Evolutionary conservation across 2,113 vertebrate species (phyloP), one percentile per base, ranked within the genome.

Genomic region (Circaetus gallicus): DNA sequence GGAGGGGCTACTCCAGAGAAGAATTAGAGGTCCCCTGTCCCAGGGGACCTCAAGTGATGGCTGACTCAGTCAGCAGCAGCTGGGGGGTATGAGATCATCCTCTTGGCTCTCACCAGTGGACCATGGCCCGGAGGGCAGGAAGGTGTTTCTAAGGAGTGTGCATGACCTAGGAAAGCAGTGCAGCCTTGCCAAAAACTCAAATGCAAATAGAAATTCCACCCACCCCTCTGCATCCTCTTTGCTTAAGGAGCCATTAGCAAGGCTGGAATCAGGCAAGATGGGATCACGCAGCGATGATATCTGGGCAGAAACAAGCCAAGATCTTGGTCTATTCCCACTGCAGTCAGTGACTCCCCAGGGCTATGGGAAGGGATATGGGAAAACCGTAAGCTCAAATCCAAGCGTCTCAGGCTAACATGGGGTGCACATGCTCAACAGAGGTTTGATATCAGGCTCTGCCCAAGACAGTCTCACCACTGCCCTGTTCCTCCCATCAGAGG

Each of bases 211-310:
- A 76, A 74, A 85, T 94, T 97, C 93, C 93, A 85, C 91, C 93
- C 94, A 91, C 86, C 89, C 58, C 45, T 61, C 89, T 87, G 81
- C 89, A 95, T 91, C 80, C 56, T 85, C 83, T 93, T 96, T 95
- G 65, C 84, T 96, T 86, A 85, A 95, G 73, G 81, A 97, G 70
- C 89, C 77, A 69, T 79, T 93, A 87, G n/a, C 11, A 3, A 63
- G 70, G 89, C 78, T 89, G 36, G 77, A 91, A 80, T 82, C 32
- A 1, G 61, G 73, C 53, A 56, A 47, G 89, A 92, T 82, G 58
- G 89, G 70, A 92, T 95, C 91, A n/a, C 4, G 16, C 24, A 61
- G 53, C 0, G 56, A 96, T 91, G 58, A 58, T 80, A 89, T 96
- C 93, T 56, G 81, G 81, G 89, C 73, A 92, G 83, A 86, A 95